phyloP scores from a whole-genome alignment of 1,140 invertebrate genomes.

The Philaenus spumarius region DNA sequence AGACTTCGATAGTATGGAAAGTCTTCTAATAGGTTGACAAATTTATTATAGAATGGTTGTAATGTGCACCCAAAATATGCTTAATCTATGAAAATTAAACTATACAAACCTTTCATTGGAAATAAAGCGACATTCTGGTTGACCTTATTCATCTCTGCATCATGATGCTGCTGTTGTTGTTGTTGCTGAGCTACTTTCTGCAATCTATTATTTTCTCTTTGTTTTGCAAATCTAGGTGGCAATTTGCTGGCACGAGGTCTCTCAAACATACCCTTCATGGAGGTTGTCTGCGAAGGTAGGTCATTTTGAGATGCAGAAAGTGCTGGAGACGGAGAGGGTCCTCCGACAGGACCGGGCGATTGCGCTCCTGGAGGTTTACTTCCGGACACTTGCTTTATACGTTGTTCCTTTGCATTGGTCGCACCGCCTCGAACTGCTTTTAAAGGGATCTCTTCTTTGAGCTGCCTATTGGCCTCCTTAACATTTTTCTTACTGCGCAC shows the following conservation, averaged over 20 bases:
- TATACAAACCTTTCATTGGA: conserved; percentile 40
- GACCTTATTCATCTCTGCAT: conserved; percentile 41
- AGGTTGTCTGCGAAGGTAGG: background rate
- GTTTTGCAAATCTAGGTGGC: conserved; percentile 74
- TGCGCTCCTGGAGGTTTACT: background rate
- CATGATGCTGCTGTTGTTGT: conserved; percentile 34
- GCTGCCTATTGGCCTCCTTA: conserved; percentile 49
- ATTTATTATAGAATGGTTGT: no score
- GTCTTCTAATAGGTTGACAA: no score
- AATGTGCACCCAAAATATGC: no score
- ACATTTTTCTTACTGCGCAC: conserved; percentile 74
- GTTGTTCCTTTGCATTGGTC: conserved; percentile 31
- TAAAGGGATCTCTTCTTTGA: conserved; percentile 44
- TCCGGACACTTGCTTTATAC: background rate
- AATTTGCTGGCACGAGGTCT: conserved; percentile 44
- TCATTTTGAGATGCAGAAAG: background rate
- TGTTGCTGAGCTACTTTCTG: conserved; percentile 39
- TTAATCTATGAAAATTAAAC: no score
- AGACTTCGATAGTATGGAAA: no score
- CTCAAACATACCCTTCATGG: background rate
- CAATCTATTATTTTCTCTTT: conserved; percentile 49
- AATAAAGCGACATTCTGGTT: conserved; percentile 37
- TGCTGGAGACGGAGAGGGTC: background rate
- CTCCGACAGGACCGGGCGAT: background rate
- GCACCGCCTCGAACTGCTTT: conserved; percentile 42